These are phyloP conservation scores for Drosophila ambigua DNA, from an alignment of 1,140 invertebrate species.

Conservation along the genomic window DNA sequence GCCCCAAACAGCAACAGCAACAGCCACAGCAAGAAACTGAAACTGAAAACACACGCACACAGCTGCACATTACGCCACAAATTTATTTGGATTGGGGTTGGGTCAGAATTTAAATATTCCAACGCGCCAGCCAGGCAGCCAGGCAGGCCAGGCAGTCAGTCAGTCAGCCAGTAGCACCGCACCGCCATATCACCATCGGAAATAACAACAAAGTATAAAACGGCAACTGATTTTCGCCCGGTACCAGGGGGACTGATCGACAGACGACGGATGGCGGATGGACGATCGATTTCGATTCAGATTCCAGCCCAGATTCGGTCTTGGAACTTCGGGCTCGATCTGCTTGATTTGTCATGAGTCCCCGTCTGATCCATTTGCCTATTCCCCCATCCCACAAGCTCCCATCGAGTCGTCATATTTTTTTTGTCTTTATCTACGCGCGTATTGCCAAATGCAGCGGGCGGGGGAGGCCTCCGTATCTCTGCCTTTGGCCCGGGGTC, in stretches of 20 bases:
- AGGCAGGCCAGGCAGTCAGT: no score
- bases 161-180: no score
- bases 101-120: constrained; percentile 78
- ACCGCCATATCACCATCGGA: constrained; percentile 4
- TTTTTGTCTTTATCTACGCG: constrained; percentile 3
- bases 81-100: constrained; percentile 73
- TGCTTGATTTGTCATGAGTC: constrained; percentile 41
- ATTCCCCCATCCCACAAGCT: background rate
- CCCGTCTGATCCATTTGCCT: constrained; percentile 16
- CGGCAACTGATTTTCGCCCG: constrained; percentile 60
- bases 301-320: constrained; percentile 4
- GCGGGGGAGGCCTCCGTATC: background rate
- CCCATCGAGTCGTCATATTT: background rate
- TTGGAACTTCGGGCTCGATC: constrained; percentile 35
- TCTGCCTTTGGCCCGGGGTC: constrained; percentile 16
- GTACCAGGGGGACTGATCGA: background rate
- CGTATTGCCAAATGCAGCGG: constrained; percentile 30
- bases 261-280: background rate
- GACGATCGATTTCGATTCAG: constrained; percentile 43
- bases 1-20: background rate
- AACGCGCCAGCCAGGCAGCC: constrained; percentile 20
- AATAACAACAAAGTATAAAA: constrained; percentile 27
- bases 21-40: constrained; percentile 8
- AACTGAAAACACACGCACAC: constrained; percentile 35
- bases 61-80: constrained; percentile 73